Conservation (phyloP, 2,888 invertebrate genomes). For the Brachylomia viminalis region DNA sequence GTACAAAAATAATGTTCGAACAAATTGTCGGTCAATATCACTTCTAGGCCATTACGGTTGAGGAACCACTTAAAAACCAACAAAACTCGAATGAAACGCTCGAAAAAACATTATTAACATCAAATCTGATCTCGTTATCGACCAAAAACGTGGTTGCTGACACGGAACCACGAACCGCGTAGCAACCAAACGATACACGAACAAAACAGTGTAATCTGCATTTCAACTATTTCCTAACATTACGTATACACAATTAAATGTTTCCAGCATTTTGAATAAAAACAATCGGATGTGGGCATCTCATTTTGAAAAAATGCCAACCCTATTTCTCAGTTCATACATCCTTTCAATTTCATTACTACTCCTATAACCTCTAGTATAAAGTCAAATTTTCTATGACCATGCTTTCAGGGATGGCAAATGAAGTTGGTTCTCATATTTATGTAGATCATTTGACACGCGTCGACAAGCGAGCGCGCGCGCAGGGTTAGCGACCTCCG, state of each 20-base stretch:
- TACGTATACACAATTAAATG: constrained; percentile 85
- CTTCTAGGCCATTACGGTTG: constrained; percentile 67
- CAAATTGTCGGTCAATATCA: constrained; percentile 67
- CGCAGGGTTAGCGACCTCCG: constrained; percentile 71
- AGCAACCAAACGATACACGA: constrained; percentile 66
- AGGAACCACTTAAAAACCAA: constrained; percentile 67
- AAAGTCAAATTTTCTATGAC: constrained; percentile 64
- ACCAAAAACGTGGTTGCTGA: constrained; percentile 67
- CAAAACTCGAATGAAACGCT: constrained; percentile 67
- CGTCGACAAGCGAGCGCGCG: constrained; percentile 75
- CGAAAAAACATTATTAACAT: constrained; percentile 69
- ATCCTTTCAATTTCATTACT: not conserved
- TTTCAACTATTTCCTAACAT: constrained; percentile 76
- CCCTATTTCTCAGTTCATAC: constrained; percentile 21
- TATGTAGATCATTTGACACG: constrained; percentile 81
- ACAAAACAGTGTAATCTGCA: constrained; percentile 72
- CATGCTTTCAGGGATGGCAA: constrained; percentile 45
- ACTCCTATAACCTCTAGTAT: constrained; percentile 18
- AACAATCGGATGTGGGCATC: constrained; percentile 86
- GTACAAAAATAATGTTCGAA: constrained; percentile 52
- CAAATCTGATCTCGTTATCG: constrained; percentile 70
- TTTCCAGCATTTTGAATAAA: constrained; percentile 86
- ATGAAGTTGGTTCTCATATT: constrained; percentile 62
- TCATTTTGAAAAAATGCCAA: constrained; percentile 73
- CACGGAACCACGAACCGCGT: constrained; percentile 69